These are phyloP conservation scores for Caradrina clavipalpis DNA, from an alignment of 2,888 invertebrate species.

Conservation along the genomic window DNA sequence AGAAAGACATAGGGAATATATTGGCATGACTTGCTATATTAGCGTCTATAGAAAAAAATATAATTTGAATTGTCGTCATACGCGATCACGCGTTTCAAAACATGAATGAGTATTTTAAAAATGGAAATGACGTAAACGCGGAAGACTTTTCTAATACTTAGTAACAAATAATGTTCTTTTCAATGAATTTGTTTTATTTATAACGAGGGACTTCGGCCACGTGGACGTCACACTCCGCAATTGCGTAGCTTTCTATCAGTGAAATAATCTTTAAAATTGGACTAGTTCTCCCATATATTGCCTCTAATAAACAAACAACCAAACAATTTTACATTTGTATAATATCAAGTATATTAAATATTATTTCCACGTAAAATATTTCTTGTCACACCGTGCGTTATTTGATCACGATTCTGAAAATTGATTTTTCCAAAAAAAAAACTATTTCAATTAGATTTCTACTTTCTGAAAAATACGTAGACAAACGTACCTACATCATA, in stretches of 20 bases:
- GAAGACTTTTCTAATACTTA: slow-evolving; percentile 7
- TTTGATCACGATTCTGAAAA: not conserved
- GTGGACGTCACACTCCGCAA: no score
- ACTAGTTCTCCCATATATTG: no score
- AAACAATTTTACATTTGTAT: no score
- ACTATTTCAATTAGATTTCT: no score
- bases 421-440: not conserved
- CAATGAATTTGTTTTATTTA: not conserved
- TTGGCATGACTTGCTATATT: not conserved
- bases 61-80: slow-evolving; percentile 20
- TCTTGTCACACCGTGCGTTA: slow-evolving; percentile 12
- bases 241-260: no score
- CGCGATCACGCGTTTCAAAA: slow-evolving; percentile 18
- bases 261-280: no score
- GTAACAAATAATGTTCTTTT: slow-evolving; percentile 18
- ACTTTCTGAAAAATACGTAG: no score
- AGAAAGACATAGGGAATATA: not conserved
- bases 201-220: no score
- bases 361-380: slow-evolving; percentile 4
- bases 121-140: slow-evolving; percentile 7
- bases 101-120: not conserved
- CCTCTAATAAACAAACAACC: no score
- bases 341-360: not conserved
- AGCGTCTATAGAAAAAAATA: slow-evolving; percentile 4
- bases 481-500: no score